phyloP scores from a whole-genome alignment of 2,797 vertebrate genomes.

The Enteromius mattozi region DNA sequence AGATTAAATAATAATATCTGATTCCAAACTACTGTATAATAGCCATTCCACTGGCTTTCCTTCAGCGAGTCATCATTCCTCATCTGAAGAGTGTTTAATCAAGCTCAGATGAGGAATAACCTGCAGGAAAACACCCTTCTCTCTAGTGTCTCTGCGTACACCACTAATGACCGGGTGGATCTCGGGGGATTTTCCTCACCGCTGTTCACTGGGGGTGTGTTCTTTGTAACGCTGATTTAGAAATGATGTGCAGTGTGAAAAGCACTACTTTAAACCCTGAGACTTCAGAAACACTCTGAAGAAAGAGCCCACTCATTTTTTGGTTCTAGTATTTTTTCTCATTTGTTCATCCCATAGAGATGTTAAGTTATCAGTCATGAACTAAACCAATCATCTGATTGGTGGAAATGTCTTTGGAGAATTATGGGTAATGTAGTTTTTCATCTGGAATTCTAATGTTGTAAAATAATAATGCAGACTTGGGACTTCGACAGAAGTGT shows the following conservation, averaged over 20 bases:
- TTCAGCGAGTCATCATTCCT: neutral
- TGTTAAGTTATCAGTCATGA: neutral
- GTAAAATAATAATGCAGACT: neutral
- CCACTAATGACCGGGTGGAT: conserved; percentile 39
- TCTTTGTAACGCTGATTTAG: neutral
- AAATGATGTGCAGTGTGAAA: neutral
- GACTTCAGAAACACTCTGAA: neutral
- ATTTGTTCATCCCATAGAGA: neutral
- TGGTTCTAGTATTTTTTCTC: neutral
- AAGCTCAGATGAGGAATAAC: conserved; percentile 15
- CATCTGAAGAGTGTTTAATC: neutral
- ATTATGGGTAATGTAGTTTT: neutral
- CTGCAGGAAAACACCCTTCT: conserved; percentile 21
- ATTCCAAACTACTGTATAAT: too few species aligned
- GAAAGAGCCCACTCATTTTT: neutral
- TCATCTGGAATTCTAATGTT: neutral
- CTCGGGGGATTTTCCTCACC: neutral
- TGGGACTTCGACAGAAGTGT: neutral
- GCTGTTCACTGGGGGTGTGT: neutral
- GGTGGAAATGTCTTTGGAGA: neutral
- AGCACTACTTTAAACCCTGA: neutral
- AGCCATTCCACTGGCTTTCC: neutral
- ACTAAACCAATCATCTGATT: neutral
- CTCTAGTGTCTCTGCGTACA: conserved; percentile 23
- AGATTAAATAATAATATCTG: neutral